Evolutionary conservation across 2,113 vertebrate genomes (phyloP).

Genomic region (Hypocryptadius cinnamomeus): DNA sequence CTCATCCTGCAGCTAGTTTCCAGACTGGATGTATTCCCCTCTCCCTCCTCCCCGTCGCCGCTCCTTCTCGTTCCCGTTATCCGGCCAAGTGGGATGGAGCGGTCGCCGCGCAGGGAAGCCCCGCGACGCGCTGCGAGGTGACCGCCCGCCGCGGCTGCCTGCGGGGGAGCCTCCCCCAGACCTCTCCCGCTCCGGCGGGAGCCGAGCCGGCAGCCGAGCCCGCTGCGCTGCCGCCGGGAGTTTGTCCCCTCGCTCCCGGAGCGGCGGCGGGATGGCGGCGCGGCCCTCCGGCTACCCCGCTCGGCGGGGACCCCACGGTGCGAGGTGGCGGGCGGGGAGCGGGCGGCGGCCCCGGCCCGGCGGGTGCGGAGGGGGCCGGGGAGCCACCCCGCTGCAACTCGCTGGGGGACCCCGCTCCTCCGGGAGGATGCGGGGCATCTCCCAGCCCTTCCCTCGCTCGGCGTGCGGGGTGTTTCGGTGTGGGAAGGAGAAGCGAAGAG

Average conservation of each 20-base stretch:
- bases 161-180: background rate
- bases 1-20: constrained; percentile 50
- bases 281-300: background rate
- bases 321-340: background rate
- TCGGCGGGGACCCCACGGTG: background rate
- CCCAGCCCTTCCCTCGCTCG: background rate
- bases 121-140: constrained; percentile 1
- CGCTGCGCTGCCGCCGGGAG: background rate
- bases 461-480: background rate
- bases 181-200: background rate
- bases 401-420: background rate
- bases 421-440: background rate
- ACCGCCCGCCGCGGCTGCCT: background rate
- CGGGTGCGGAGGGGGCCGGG: background rate
- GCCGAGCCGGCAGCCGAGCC: background rate
- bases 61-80: constrained; percentile 25
- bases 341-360: background rate
- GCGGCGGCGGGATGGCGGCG: background rate
- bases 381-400: background rate
- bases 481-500: background rate
- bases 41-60: background rate
- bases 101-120: background rate
- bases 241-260: background rate
- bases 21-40: background rate
- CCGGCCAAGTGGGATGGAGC: constrained; percentile 7